phyloP scores from a whole-genome alignment of 2,888 invertebrate genomes.

The Anarsia innoxiella region DNA sequence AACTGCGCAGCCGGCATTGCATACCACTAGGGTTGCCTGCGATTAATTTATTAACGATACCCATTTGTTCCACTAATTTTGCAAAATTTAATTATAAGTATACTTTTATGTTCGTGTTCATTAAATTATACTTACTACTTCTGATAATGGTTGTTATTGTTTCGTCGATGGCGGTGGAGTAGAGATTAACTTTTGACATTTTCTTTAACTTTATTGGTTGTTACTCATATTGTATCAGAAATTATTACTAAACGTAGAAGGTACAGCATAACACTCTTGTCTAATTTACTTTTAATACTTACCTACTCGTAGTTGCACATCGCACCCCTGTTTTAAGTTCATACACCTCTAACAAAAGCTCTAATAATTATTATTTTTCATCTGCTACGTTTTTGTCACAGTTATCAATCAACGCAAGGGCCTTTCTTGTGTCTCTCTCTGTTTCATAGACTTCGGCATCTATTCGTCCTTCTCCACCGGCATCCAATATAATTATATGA shows the following conservation, averaged over 20 bases:
- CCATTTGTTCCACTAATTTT: background rate
- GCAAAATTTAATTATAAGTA: background rate
- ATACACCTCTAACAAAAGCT: slow-evolving; percentile 69
- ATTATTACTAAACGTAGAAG: background rate
- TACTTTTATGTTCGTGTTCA: too few species aligned
- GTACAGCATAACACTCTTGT: background rate
- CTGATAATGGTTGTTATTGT: too few species aligned
- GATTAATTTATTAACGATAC: slow-evolving; percentile 4
- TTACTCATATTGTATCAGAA: background rate
- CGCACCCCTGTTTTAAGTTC: slow-evolving; percentile 58
- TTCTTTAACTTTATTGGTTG: too few species aligned
- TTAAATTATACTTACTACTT: too few species aligned
- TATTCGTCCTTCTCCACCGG: slow-evolving; percentile 42
- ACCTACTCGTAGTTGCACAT: too few species aligned
- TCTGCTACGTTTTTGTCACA: slow-evolving; percentile 76
- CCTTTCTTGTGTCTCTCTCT: slow-evolving; percentile 40
- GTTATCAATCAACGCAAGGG: slow-evolving; percentile 75
- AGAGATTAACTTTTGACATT: too few species aligned
- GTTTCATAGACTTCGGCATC: slow-evolving; percentile 24
- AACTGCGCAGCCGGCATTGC: slow-evolving; percentile 65
- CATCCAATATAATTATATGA: slow-evolving; percentile 69
- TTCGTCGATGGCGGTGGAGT: too few species aligned
- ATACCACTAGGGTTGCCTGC: slow-evolving; percentile 55
- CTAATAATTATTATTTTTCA: slow-evolving; percentile 75
- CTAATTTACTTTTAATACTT: too few species aligned